Conservation (phyloP, 2,888 invertebrate species). For the Allacma fusca region DNA sequence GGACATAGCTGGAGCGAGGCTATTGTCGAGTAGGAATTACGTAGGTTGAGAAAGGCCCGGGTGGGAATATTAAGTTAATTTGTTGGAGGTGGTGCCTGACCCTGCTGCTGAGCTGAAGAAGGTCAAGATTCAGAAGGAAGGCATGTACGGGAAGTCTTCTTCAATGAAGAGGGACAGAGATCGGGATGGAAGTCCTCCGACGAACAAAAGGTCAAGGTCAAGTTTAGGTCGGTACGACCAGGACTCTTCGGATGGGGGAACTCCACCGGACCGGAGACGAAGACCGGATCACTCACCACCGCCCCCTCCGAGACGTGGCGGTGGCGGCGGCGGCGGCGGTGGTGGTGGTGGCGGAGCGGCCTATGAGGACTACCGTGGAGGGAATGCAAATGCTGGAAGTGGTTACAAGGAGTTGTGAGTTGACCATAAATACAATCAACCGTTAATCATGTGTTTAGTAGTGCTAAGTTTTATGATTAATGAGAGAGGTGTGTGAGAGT, state of each 20-base stretch:
- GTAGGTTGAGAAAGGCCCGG: no score
- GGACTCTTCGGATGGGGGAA: slow-evolving; percentile 38
- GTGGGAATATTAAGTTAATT: no score
- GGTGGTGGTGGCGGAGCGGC: background rate
- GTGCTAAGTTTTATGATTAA: no score
- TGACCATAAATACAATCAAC: background rate
- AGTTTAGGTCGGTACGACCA: slow-evolving; percentile 53
- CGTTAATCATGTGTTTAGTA: background rate
- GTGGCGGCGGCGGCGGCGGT: slow-evolving; percentile 23
- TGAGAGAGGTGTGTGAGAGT: no score
- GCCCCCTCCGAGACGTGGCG: slow-evolving; percentile 13
- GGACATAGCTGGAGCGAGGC: no score
- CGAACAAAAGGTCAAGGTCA: slow-evolving; percentile 44
- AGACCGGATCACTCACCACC: slow-evolving; percentile 16
- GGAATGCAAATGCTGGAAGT: slow-evolving; percentile 9
- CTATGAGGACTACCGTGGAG: background rate
- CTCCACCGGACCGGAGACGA: slow-evolving; percentile 28
- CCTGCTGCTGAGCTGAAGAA: no score
- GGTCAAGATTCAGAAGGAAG: no score
- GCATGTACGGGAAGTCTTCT: slow-evolving; percentile 30
- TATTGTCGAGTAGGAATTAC: no score
- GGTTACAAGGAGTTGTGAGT: slow-evolving; percentile 45
- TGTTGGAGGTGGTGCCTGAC: no score
- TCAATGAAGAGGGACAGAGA: slow-evolving; percentile 45
- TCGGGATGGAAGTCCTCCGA: slow-evolving; percentile 48